Base-by-base conservation (phyloP, 2,888 invertebrate genomes). In the Tenthredo mesomela region DNA sequence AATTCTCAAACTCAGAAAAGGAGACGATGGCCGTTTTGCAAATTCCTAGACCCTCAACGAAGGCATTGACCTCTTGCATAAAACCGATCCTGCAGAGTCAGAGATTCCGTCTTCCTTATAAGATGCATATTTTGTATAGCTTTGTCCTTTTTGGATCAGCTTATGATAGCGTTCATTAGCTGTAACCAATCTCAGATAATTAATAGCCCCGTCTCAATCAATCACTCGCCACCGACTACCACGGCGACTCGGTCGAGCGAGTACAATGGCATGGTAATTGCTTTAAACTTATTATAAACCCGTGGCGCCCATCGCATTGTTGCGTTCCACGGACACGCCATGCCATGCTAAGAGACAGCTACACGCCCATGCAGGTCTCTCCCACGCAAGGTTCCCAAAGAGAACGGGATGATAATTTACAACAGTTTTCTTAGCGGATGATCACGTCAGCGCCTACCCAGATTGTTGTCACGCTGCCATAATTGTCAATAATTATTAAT, bases 191-290 rank as follows among this genome's bases (percentile, higher is more conserved):
- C 89, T 88, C 87, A 87, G 88, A 89, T 90, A 90, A 91, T 90
- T 91, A 91, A 91, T 91, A 90, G 89, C 90, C 88, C 87, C 89
- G 88, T 88, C 90, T 89, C 89, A 90, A 90, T 89, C 88, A 85
- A 85, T 86, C 82, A 84, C 87, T 87, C 85, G 85, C 82, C 87
- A 87, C 86, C 58, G 86, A 85, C 84, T 82, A 43, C 43, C 65
- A 65, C 61, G 85, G 84, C 85, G 86, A 85, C 65, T 65, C 43
- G 67, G 67, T 54, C 43, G 82, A 65, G 82, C 29, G 82, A 25
- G 86, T 86, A 90, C 89, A 89, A 89, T 89, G 86, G 87, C 85
- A 85, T 85, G 87, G 87, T 90, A 89, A 90, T 89, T 90, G 89
- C 88, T 89, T 90, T 87, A 87, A 88, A 89, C 89, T 90, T 89